Evolutionary conservation across 2,888 invertebrate genomes (phyloP), one percentile per base, ranked within the genome.

Genomic region (Eutolmus rufibarbis): DNA sequence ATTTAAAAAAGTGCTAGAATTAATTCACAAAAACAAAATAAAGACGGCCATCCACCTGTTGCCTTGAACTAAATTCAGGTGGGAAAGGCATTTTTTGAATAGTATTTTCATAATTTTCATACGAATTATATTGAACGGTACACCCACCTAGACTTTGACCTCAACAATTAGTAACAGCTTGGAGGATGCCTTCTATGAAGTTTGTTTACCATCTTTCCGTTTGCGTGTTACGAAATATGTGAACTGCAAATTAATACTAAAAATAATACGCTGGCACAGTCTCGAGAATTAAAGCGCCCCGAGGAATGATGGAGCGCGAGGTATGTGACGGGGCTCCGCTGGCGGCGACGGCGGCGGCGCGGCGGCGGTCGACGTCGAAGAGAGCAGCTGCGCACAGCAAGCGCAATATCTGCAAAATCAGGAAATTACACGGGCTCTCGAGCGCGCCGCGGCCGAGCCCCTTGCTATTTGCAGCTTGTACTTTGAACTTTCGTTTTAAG

Each of bases 231-330:
- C 78, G 78, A 78, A 40, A 37, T 37, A 34, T 37, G 77, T 19
- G 19, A 12, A 77, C 77, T 74, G 74, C 77, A 77, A 77, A 78
- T 78, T 78, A 78, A 78, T 78, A 78, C 78, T 78, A 78, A 78
- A 66, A 78, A 43, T 40, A 78, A 78, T 43, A 46, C 43, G 78
- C 19, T 78, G 23, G 78, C 78, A 43, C 78, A 40, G 78, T 78
- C 78, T 43, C 43, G 78, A 19, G 43, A 78, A 78, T 78, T 78
- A 14, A 46, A 43, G 23, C 78, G 40, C 34, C 34, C n/a, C 19
- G 37, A 76, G 37, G 5, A 77, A 34, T 40, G 77, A 77, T 40
- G 37, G 34, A n/a, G 51, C 51, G 51, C 51, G n/a, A n/a, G n/a
- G 4, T n/a, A 51, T 51, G 51, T 2, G n/a, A 51, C 2, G 16